Base-by-base conservation (phyloP, 64 coral and sea anemone genomes). In the Dendronephthya gigantea region DNA sequence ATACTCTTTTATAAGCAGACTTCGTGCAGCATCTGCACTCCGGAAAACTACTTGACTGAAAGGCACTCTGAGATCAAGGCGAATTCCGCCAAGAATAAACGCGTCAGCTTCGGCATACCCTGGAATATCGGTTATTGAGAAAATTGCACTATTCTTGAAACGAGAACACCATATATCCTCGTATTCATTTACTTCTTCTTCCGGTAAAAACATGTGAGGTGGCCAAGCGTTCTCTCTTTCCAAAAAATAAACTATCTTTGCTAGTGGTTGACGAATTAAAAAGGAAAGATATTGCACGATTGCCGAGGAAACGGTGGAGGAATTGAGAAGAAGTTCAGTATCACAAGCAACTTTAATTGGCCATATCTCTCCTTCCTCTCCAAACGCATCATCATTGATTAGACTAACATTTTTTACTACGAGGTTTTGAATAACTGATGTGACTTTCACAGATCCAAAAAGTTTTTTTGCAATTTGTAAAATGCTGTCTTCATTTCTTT, bases 141-240 rank as follows among this genome's bases (percentile, higher is more conserved):
- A 29, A 33, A 79, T 34, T 2, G 72, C 10, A 2, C 36, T 29
- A 79, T 79, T 79, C 72, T 13, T 74, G 22, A 79, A 12, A 14
- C 34, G 29, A 29, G 16, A 14, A 39, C 72, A 79, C 72, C 72
- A 79, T 17, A 79, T 8, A 9, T 34, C 72, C 36, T 79, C 72
- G 36, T 79, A 79, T 12, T 79, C 72, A 0, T 9, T 36, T 1
- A 36, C 28, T 2, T 66, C 58, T 66, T 66, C 58, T 8, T 36
- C 11, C 16, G 28, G 0, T 8, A 33, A 39, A 33, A 79, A 79
- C 72, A 79, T 8, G 72, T 79, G 72, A 12, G 36, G 72, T 79
- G 72, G 72, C 72, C 72, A 79, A 33, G 72, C 72, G 12, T 79
- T 79, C 37, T 79, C 72, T 39, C 30, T 79, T 79, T 79, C 72